Evolutionary conservation across 2,797 vertebrate genomes (phyloP), one percentile per base, ranked within the genome.

Genomic region (Notoglanidium macrostoma): DNA sequence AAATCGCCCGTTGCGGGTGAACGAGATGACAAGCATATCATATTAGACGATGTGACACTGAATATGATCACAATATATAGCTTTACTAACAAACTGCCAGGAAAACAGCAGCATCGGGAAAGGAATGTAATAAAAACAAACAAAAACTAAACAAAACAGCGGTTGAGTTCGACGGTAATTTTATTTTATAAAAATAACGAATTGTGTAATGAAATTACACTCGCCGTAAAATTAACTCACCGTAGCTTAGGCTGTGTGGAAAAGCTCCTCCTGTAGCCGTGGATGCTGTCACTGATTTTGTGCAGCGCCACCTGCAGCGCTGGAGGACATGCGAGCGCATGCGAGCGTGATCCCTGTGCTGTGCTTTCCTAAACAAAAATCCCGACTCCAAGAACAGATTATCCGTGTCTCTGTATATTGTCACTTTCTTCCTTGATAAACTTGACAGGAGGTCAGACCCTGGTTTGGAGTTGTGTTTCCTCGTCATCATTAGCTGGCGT

Each of bases 361-460:
- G 8, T 23, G 8, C 21, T 73, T 46, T 54, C 49, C n/a, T 19
- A 54, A 19, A 32, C 49, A 29, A 3, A 35, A 23, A 21, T 35
- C 9, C 17, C 49, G 70, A 10, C 9, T 72, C 19, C 68, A 6
- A 35, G n/a, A 55, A 19, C 49, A 78, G 76, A 35, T 78, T 32
- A 32, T 57, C 12, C 2, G 1, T 23, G 54, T 78, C 51, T 76
- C 74, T 78, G 76, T 35, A 57, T 35, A 23, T 57, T 35, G 29
- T 57, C 76, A 23, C 29, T 55, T 78, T 21, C 29, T 57, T 78
- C 8, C 76, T 57, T 57, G 76, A 78, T 78, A 57, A 78, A 32
- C 15, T 57, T 35, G 51, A 57, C 76, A 12, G 17, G 1, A 57
- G 76, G 76, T 57, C 51, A 78, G 54, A 78, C 9, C 54, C 51